Evolutionary conservation across 1,140 invertebrate species (phyloP), one percentile per base, ranked within the genome.

Genomic region (Amyelois transitella): DNA sequence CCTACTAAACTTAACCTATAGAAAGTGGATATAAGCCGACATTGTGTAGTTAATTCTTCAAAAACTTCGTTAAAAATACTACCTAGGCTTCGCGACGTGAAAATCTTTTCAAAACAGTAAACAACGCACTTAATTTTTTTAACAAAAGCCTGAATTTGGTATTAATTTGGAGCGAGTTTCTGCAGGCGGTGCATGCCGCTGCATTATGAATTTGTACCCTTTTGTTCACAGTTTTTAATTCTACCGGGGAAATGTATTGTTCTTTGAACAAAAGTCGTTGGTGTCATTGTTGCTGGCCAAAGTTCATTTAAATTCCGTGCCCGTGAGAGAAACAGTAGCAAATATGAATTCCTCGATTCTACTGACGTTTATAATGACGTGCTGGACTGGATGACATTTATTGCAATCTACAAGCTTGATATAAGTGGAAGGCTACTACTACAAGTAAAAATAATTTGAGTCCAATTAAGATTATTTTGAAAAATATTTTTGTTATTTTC

Each of bases 141-240:
- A 38, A 38, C 32, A 38, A 38, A 38, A 38, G 32, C 32, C n/a
- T 14, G 6, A 38, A 38, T 38, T 38, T 38, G 32, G 12, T 38
- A 38, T 38, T n/a, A 14, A 38, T 38, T 14, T 38, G 32, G 32
- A 38, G n/a, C 7, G 32, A 38, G 8, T 38, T n/a, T 38, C 32
- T 14, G 32, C 32, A 14, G 32, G 63, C 63, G 64, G 63, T 71
- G 66, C 64, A 70, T 48, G 19, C 45, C 28, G 68, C 71, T 72
- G 76, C 81, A 83, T 81, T 81, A 81, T 86, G 82, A 86, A 81
- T 86, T 86, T 86, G 80, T 83, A 74, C 75, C 70, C 80, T 74
- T 78, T 85, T 86, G 82, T 86, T 71, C 71, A 58, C 70, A 75
- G 67, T 75, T 83, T 85, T 86, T 83, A 86, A 83, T 86, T 83